Percentiles rank a stretch among this genome's conserved stretches.
Evolutionary conservation across 2,888 invertebrate genomes (phyloP).

Genomic region (Frankliniella fusca): DNA sequence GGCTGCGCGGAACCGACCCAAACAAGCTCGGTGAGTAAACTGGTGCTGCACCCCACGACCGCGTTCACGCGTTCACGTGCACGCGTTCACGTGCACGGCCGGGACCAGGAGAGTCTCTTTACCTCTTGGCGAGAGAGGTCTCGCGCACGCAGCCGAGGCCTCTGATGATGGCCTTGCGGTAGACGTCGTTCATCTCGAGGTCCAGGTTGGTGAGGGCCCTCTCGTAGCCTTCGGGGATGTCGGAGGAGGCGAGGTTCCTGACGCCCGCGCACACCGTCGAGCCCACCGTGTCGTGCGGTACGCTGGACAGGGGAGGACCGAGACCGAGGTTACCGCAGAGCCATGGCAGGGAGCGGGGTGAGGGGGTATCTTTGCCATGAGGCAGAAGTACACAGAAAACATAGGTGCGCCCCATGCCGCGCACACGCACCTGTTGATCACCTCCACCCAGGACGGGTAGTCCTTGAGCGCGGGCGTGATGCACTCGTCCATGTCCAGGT

Average conservation of each 20-base stretch:
- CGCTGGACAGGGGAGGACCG: not conserved
- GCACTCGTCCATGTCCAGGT: not conserved
- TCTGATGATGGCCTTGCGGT: constrained; percentile 8
- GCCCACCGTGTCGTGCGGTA: constrained; percentile 2
- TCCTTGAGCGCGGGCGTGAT: not conserved
- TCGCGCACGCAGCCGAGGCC: not conserved
- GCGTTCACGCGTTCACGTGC: too few species aligned
- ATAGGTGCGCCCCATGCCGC: not conserved
- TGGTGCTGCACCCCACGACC: not conserved
- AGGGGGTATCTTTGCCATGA: not conserved
- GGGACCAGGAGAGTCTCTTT: not conserved
- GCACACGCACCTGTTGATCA: not conserved
- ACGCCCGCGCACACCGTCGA: constrained; percentile 8
- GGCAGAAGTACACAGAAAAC: not conserved
- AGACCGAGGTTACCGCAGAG: too few species aligned
- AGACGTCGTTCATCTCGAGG: not conserved
- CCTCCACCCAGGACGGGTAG: not conserved
- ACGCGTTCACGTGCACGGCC: not conserved
- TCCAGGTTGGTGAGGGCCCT: not conserved
- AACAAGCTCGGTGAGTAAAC: not conserved
- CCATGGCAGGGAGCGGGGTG: too few species aligned
- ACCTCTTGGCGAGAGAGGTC: not conserved
- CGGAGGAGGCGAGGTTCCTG: not conserved
- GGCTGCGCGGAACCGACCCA: not conserved
- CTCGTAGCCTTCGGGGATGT: not conserved